These are phyloP conservation scores for Coturnix japonica DNA, from an alignment of 2,113 vertebrate genomes.

Conservation along the genomic window DNA sequence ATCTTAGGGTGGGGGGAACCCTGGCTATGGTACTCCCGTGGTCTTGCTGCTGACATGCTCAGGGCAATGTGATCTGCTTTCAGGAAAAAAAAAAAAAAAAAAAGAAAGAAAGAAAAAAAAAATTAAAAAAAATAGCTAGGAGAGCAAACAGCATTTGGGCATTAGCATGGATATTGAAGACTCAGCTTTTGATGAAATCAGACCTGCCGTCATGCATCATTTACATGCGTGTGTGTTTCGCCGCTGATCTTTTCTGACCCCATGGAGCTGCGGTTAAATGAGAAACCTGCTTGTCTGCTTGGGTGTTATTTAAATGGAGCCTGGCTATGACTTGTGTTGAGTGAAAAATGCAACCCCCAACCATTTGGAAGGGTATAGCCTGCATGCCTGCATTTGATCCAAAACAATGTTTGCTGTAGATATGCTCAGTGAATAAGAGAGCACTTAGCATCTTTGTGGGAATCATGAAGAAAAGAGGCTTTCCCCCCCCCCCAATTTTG, in stretches of 20 bases:
- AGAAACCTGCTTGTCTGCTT: background rate
- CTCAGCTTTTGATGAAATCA: background rate
- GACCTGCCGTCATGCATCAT: fast-evolving
- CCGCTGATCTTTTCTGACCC: background rate
- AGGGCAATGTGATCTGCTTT: background rate
- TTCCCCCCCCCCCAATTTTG: background rate
- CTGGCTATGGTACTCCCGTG: fast-evolving
- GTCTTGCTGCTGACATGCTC: background rate
- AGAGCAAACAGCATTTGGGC: background rate
- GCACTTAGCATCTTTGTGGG: background rate
- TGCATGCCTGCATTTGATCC: background rate
- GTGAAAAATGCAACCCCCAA: background rate
- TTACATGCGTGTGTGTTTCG: background rate
- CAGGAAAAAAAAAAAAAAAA: background rate
- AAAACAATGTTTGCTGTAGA: background rate
- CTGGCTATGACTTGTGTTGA: background rate
- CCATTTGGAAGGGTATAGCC: background rate
- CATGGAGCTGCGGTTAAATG: background rate
- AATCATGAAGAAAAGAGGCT: background rate
- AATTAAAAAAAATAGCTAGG: background rate
- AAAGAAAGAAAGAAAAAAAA: background rate
- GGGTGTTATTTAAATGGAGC: background rate
- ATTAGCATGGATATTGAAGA: background rate
- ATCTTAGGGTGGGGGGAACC: background rate
- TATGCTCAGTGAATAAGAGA: background rate